Evolutionary conservation across 2,888 invertebrate species (phyloP).

Genomic region (Rhagonycha fulva): DNA sequence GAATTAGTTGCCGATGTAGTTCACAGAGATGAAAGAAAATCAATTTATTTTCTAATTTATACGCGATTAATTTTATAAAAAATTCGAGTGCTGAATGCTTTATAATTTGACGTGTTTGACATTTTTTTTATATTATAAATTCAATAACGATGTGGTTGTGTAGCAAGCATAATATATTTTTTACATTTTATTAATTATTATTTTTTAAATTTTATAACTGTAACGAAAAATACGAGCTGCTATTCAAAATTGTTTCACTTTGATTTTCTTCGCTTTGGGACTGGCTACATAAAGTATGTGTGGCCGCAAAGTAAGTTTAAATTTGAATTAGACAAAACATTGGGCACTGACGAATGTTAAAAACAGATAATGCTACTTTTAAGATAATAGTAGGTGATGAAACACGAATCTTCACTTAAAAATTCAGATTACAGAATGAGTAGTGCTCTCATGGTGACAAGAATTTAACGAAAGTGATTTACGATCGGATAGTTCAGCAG

Average conservation of each 20-base stretch:
- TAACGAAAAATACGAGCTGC: too few relatives aligned
- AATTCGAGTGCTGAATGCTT: neutral
- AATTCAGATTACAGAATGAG: neutral
- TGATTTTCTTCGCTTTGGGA: neutral
- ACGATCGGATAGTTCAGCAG: neutral
- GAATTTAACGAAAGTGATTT: neutral
- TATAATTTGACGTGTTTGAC: neutral
- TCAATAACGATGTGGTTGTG: neutral
- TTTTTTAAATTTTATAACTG: neutral
- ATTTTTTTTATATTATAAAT: neutral
- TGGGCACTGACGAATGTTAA: neutral
- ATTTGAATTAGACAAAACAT: neutral
- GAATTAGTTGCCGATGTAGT: constrained; percentile 28
- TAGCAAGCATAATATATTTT: neutral
- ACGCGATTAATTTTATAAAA: constrained; percentile 10
- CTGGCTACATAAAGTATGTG: neutral
- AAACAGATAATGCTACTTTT: neutral
- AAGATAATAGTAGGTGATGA: neutral
- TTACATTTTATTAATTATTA: neutral
- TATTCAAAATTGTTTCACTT: neutral
- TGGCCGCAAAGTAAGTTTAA: neutral
- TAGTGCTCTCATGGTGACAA: neutral
- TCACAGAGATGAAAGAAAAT: constrained; percentile 33
- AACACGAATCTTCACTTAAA: neutral
- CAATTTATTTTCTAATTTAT: constrained; percentile 36